Evolutionary conservation across 53 echinoderm and acorn worm genomes (phyloP), one percentile per base, ranked within the genome.

Genomic region (Arbacia lixula): DNA sequence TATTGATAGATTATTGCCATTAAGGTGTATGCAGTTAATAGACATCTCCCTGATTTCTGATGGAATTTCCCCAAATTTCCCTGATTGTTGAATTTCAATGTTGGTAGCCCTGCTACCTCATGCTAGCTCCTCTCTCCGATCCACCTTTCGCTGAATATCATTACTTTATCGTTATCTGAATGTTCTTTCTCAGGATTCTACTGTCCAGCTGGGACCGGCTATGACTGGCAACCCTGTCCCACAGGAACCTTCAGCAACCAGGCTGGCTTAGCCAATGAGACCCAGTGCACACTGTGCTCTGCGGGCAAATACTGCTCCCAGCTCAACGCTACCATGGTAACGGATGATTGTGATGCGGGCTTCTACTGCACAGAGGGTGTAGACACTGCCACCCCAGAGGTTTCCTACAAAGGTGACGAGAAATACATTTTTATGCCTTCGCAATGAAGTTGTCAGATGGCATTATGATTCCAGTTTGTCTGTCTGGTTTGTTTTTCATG

Each of bases 151-250:
- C n/a, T n/a, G n/a, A n/a, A n/a, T n/a, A n/a, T n/a, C n/a, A n/a
- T n/a, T n/a, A n/a, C n/a, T n/a, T n/a, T n/a, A n/a, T n/a, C n/a
- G n/a, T n/a, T n/a, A n/a, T n/a, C n/a, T n/a, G n/a, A n/a, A n/a
- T n/a, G n/a, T n/a, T n/a, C n/a, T n/a, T 53, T 77, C 16, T 12
- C 52, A 96, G 96, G 96, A 2, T 96, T 93, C 79, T 96, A 96
- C 77, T 96, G 96, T 66, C 96, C 96, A 24, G 93, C 91, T 26
- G 96, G 96, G 27, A 96, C 96, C 20, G 96, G 96, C 10, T 96
- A 91, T 68, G 93, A 93, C 89, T 94, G 94, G 85, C 96, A 91
- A 90, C 91, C 96, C 16, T 96, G 96, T 66, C 96, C 96, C 2
- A 93, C 96, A 25, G 96, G 96, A 32, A 75, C 88, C 55, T 96